Evolutionary conservation across 2,797 vertebrate species (phyloP).

Genomic region (Lagocephalus sceleratus): DNA sequence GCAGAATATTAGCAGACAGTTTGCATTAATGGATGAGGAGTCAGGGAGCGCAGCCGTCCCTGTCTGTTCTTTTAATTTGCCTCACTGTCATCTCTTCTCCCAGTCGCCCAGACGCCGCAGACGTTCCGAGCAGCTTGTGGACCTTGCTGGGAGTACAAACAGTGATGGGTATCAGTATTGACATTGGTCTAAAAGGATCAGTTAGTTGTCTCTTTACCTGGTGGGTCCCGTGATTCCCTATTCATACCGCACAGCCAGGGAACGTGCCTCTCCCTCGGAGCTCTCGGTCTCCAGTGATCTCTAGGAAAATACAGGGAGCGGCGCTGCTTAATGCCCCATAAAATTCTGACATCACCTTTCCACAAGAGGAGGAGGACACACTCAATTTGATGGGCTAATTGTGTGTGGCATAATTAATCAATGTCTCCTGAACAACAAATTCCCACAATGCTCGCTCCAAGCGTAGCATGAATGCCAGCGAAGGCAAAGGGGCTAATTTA

Average conservation of each 20-base stretch:
- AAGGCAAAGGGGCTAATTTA: constrained; percentile 59
- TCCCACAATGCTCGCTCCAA: constrained; percentile 55
- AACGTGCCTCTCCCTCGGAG: constrained; percentile 31
- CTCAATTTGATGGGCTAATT: constrained; percentile 82
- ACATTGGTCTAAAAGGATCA: constrained; percentile 70
- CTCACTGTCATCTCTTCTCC: constrained; percentile 64
- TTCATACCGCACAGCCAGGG: constrained; percentile 54
- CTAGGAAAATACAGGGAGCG: constrained; percentile 63
- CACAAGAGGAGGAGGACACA: constrained; percentile 77
- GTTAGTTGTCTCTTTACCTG: constrained; percentile 60
- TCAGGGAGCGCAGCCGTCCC: constrained; percentile 29
- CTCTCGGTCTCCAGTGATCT: constrained; percentile 51
- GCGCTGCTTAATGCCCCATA: constrained; percentile 73
- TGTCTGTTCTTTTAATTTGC: constrained; percentile 50
- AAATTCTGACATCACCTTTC: constrained; percentile 79
- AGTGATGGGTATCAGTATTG: constrained; percentile 72
- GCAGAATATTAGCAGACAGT: constrained; percentile 31
- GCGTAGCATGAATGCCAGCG: constrained; percentile 52
- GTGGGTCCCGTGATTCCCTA: constrained; percentile 34
- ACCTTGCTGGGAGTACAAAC: constrained; percentile 62
- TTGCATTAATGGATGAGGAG: constrained; percentile 49
- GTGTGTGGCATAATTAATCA: constrained; percentile 82
- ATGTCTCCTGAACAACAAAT: constrained; percentile 74
- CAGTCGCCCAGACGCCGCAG: constrained; percentile 59
- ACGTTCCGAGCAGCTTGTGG: constrained; percentile 52